A percentile compares a stretch with the other conserved stretches of the same genome.
Evolutionary conservation across 2,888 invertebrate genomes (phyloP).

Genomic region (Eristalis intricaria): DNA sequence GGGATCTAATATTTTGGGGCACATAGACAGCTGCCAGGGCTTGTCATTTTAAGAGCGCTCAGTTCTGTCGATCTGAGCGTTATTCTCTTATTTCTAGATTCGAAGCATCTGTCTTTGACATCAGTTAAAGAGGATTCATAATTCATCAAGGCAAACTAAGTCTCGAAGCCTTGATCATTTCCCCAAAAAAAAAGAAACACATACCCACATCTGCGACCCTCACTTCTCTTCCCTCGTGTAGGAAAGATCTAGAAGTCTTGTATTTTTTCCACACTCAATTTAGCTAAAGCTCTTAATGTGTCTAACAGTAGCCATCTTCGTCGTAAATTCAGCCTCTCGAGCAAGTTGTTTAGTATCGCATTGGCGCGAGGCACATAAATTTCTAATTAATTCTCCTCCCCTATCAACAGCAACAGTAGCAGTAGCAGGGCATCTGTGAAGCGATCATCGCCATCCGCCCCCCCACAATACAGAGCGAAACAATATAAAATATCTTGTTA

Average conservation of each 20-base stretch:
- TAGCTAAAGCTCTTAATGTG: background rate
- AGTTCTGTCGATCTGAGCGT: too few relatives aligned
- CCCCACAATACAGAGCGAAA: background rate
- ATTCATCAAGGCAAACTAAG: too few relatives aligned
- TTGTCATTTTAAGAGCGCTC: too few relatives aligned
- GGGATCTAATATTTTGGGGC: too few relatives aligned
- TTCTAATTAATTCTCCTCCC: slow-evolving; percentile 1
- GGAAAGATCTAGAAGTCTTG: background rate
- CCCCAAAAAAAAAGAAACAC: too few relatives aligned
- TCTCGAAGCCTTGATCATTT: too few relatives aligned
- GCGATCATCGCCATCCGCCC: background rate
- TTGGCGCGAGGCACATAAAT: background rate
- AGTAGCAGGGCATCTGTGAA: slow-evolving; percentile 19
- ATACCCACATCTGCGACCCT: too few relatives aligned
- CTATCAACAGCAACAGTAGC: background rate
- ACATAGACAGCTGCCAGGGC: too few relatives aligned
- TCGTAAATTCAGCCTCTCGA: slow-evolving; percentile 4
- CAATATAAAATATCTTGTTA: slow-evolving; percentile 51
- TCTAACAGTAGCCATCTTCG: slow-evolving; percentile 9
- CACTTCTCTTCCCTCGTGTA: background rate
- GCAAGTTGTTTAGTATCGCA: slow-evolving; percentile 2
- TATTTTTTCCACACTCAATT: background rate
- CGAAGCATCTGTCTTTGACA: too few relatives aligned
- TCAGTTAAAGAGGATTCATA: too few relatives aligned
- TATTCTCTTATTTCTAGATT: too few relatives aligned